phyloP scores from a whole-genome alignment of 2,888 invertebrate species.

The Mayetiola destructor region DNA sequence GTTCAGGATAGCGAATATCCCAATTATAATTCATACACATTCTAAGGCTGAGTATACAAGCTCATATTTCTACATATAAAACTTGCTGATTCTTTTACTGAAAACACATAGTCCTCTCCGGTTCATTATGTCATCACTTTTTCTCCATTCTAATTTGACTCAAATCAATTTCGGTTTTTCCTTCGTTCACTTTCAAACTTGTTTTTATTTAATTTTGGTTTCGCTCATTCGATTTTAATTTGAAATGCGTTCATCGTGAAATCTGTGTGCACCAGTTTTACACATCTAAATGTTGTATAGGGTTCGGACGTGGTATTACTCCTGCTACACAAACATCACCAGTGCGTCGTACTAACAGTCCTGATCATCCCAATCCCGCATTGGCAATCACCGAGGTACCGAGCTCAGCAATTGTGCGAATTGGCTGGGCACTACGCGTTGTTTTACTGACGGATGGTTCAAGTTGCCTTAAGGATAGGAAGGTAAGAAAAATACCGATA shows the following conservation, averaged over 20 bases:
- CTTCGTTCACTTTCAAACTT: no score
- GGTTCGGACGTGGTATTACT: constrained; percentile 39
- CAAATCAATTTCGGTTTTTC: no score
- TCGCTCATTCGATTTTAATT: constrained; percentile 13
- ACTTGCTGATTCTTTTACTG: no score
- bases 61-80: neutral
- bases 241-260: constrained; percentile 13
- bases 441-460: constrained; percentile 48
- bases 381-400: constrained; percentile 51
- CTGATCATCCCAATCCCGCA: constrained; percentile 51
- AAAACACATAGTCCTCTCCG: no score
- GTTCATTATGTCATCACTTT: neutral
- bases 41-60: neutral
- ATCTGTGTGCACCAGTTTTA: constrained; percentile 6
- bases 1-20: neutral
- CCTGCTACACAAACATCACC: constrained; percentile 37
- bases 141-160: neutral
- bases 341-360: constrained; percentile 42
- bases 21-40: neutral
- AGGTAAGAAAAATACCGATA: constrained; percentile 29
- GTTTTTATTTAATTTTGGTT: constrained; percentile 12
- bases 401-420: constrained; percentile 48
- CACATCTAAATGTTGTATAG: constrained; percentile 24
- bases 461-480: constrained; percentile 49
- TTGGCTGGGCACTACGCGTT: constrained; percentile 54